Evolutionary conservation across 2,888 invertebrate genomes (phyloP).

Genomic region (Eristalis pertinax): DNA sequence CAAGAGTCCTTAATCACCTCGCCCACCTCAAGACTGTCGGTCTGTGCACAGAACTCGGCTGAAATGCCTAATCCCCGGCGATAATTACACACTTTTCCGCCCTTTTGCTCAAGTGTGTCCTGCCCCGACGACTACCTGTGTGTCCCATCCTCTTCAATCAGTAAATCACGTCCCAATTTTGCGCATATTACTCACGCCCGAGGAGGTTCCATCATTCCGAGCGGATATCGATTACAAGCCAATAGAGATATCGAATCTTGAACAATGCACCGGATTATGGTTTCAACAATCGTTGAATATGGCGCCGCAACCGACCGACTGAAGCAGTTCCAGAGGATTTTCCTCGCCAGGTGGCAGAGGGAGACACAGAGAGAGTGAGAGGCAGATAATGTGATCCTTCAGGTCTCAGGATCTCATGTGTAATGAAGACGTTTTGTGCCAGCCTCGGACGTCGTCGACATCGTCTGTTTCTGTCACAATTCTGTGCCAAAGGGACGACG

Average conservation of each 20-base stretch:
- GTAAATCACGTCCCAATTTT: slow-evolving; percentile 57
- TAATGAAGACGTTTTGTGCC: neutral
- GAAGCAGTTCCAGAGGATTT: slow-evolving; percentile 1
- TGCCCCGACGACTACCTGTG: neutral
- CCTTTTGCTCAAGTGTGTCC: slow-evolving; percentile 25
- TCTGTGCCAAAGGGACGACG: slow-evolving; percentile 1
- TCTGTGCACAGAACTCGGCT: neutral
- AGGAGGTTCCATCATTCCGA: slow-evolving; percentile 6
- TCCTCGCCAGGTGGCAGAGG: neutral
- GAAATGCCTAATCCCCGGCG: slow-evolving; percentile 13
- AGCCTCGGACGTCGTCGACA: neutral
- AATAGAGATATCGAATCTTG: slow-evolving; percentile 43
- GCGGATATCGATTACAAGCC: slow-evolving; percentile 65
- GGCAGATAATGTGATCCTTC: neutral
- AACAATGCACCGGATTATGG: slow-evolving; percentile 67
- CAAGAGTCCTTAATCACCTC: neutral
- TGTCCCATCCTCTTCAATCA: neutral
- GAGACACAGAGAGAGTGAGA: slow-evolving; percentile 3
- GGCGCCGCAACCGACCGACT: slow-evolving; percentile 52
- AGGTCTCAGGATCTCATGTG: too few relatives aligned
- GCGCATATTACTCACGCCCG: slow-evolving; percentile 47
- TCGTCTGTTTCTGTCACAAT: slow-evolving; percentile 31
- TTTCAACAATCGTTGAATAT: slow-evolving; percentile 55
- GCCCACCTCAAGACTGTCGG: neutral
- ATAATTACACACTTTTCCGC: slow-evolving; percentile 49